Evolutionary conservation across 2,797 vertebrate species (phyloP).

Genomic region (Okamejei kenojei): DNA sequence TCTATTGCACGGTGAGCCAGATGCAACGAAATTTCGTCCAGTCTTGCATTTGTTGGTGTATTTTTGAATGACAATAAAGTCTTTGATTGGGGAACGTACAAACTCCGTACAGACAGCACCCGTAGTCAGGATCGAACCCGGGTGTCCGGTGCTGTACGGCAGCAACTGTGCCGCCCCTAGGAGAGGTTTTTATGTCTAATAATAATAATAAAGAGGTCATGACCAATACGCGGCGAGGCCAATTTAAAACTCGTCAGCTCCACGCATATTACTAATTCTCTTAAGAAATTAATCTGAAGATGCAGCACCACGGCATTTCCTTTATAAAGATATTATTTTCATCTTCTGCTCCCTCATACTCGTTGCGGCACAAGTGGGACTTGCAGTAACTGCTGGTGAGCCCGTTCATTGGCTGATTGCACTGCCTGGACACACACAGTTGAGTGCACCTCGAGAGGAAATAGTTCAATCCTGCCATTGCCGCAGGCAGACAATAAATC

Average conservation of each 20-base stretch:
- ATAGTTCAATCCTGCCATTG: not conserved
- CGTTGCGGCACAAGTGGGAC: not conserved
- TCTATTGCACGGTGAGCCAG: too few relatives aligned
- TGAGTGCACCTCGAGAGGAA: not conserved
- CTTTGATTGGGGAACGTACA: too few relatives aligned
- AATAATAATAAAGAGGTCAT: not conserved
- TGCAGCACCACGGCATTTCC: not conserved
- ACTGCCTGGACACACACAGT: not conserved
- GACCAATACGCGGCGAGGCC: not conserved
- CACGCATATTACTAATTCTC: not conserved
- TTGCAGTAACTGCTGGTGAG: not conserved
- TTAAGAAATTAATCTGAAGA: not conserved
- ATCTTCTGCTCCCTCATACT: not conserved
- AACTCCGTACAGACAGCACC: too few relatives aligned
- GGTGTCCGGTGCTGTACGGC: too few relatives aligned
- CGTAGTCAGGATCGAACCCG: too few relatives aligned
- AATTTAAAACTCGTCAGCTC: not conserved
- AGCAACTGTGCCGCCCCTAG: too few relatives aligned
- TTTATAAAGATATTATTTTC: not conserved
- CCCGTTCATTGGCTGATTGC: not conserved
- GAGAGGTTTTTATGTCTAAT: too few relatives aligned
- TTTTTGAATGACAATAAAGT: too few relatives aligned
- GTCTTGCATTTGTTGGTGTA: too few relatives aligned
- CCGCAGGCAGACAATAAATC: not conserved
- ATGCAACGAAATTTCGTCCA: too few relatives aligned